phyloP scores from a whole-genome alignment of 2,113 vertebrate genomes.

The Connochaetes taurinus region DNA sequence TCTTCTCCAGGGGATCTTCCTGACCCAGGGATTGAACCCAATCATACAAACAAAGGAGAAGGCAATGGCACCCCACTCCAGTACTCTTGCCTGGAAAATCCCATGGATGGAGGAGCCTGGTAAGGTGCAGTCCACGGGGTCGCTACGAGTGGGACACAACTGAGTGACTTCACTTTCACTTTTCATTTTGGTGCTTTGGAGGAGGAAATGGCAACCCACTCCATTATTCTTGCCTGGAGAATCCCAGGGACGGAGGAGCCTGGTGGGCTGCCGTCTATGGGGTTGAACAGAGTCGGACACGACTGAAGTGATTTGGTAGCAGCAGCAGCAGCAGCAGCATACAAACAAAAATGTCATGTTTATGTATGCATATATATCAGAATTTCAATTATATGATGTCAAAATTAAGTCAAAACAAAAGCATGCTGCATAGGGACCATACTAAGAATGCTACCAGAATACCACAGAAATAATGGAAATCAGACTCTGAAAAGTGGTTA shows the following conservation, averaged over 20 bases:
- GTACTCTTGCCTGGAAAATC: background rate
- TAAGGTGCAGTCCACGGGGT: background rate
- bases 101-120: background rate
- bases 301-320: background rate
- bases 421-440: background rate
- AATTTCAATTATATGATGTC: background rate
- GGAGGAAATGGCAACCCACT: background rate
- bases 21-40: background rate
- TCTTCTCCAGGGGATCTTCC: background rate
- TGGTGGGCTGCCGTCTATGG: background rate
- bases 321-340: background rate
- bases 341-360: background rate
- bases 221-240: background rate
- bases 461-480: background rate
- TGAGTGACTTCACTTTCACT: background rate
- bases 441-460: background rate
- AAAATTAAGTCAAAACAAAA: background rate
- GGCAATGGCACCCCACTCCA: background rate
- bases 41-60: background rate
- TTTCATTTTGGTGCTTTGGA: background rate
- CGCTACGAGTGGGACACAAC: fast-evolving
- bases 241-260: background rate
- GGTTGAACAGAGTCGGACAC: fast-evolving
- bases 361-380: background rate
- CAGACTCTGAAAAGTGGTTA: background rate